Evolutionary conservation across 2,888 invertebrate genomes (phyloP).

Genomic region (Heliconius ethilla): DNA sequence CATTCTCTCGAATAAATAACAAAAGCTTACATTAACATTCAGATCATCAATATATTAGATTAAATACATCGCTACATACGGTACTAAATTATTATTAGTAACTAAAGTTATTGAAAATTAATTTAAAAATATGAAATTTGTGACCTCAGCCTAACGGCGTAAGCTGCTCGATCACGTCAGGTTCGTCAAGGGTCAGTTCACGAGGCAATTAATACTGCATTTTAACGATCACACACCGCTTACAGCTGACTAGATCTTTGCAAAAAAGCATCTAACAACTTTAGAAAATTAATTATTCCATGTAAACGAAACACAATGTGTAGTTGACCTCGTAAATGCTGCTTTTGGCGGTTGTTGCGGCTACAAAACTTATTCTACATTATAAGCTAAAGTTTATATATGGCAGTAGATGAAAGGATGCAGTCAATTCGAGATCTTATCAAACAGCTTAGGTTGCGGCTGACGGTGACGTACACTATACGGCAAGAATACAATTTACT

Average conservation of each 20-base stretch:
- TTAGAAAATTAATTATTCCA: conserved; percentile 6
- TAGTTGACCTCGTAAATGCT: conserved; percentile 66
- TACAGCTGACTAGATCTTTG: conserved; percentile 62
- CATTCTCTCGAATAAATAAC: conserved; percentile 56
- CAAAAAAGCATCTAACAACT: conserved; percentile 45
- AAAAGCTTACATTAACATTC: conserved; percentile 56
- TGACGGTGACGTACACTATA: conserved; percentile 18
- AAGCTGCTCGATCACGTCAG: conserved; percentile 50
- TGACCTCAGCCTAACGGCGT: conserved; percentile 42
- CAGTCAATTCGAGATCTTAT: conserved; percentile 68
- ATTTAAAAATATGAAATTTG: conserved; percentile 10
- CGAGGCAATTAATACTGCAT: conserved; percentile 49
- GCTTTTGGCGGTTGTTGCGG: conserved; percentile 52
- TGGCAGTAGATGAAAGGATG: conserved; percentile 76
- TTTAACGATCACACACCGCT: conserved; percentile 53
- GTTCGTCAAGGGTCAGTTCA: conserved; percentile 45
- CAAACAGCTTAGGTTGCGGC: conserved; percentile 64
- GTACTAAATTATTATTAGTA: conserved; percentile 19
- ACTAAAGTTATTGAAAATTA: conserved; percentile 36
- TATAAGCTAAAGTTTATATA: conserved; percentile 63
- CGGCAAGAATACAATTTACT: conserved; percentile 49
- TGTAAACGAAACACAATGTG: conserved; percentile 41
- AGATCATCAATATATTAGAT: conserved; percentile 52
- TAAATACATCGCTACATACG: conserved; percentile 43
- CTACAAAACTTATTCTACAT: conserved; percentile 59